phyloP scores from a whole-genome alignment of 2,888 invertebrate species.

The Falcaria lacertinaria region DNA sequence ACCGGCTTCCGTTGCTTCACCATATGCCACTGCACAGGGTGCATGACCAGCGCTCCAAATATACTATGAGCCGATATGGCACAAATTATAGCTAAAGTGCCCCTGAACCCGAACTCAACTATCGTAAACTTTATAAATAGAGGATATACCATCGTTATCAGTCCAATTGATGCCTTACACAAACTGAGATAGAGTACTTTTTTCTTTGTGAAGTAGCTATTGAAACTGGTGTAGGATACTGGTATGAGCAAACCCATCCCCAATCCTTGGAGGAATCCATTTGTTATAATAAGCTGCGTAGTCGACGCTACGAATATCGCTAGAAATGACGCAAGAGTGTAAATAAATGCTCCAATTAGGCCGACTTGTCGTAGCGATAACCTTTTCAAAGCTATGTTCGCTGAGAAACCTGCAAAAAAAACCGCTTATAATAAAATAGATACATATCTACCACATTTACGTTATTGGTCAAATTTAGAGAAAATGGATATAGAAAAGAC shows the following conservation, averaged over 20 bases:
- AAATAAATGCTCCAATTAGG: slow-evolving; percentile 82
- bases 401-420: slow-evolving; percentile 81
- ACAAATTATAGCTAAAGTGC: slow-evolving; percentile 83
- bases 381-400: slow-evolving; percentile 83
- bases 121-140: slow-evolving; percentile 82
- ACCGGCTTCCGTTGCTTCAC: slow-evolving; percentile 61
- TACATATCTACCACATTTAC: neutral
- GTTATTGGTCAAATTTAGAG: too few relatives aligned
- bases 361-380: slow-evolving; percentile 83
- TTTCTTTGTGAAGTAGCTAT: slow-evolving; percentile 85
- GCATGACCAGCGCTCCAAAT: slow-evolving; percentile 84
- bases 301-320: slow-evolving; percentile 82
- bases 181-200: slow-evolving; percentile 85
- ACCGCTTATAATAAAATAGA: neutral
- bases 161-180: slow-evolving; percentile 84
- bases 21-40: slow-evolving; percentile 87
- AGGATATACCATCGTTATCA: slow-evolving; percentile 84
- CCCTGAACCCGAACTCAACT: slow-evolving; percentile 84
- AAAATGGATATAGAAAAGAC: neutral
- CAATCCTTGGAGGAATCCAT: slow-evolving; percentile 81
- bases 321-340: slow-evolving; percentile 81
- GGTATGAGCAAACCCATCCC: slow-evolving; percentile 87
- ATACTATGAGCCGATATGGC: slow-evolving; percentile 84
- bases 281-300: slow-evolving; percentile 81
- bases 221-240: slow-evolving; percentile 86